Evolutionary conservation across 2,888 invertebrate species (phyloP), one percentile per base, ranked within the genome.

Genomic region (Lochmaea capreae): DNA sequence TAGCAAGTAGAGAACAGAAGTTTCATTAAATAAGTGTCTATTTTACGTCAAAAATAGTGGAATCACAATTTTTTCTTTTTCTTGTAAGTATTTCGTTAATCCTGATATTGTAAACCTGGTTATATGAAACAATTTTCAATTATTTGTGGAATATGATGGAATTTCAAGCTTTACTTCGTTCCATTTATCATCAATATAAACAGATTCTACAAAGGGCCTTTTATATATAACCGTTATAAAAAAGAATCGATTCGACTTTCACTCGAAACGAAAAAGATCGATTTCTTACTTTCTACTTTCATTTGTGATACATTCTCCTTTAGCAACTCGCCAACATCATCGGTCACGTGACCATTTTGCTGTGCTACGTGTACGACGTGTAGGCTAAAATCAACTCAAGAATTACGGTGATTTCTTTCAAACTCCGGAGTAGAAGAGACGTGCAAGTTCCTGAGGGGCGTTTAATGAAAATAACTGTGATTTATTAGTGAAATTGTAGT

Each of bases 281-380:
- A 59, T 59, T 18, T 22, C 1, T 54, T 54, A 16, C 10, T 54
- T 54, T 18, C 54, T 16, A 54, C 54, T 54, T n/a, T 43, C 43
- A 63, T 43, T 18, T 67, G 42, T 59, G 58, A 67, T 46, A 67
- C 67, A 67, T 67, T 67, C 43, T 43, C 43, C 54, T 18, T 57
- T 46, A 57, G 16, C 73, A 52, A 71, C 76, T 46, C 78, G 85
- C 91, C 91, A 91, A 91, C 91, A 91, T 91, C 92, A 91, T 90
- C 90, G 90, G 91, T 92, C 92, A 92, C 91, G 91, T 92, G 92
- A 91, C 90, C 81, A 76, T 77, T 74, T 74, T 81, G 81, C 78
- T 78, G 73, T 85, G 85, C 87, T 87, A 87, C 87, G 87, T 88
- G 88, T 87, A 84, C 83, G 85, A 83, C 86, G 85, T 84, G 85